Evolutionary conservation across 2,888 invertebrate genomes (phyloP).

Genomic region (Sericinus montela): DNA sequence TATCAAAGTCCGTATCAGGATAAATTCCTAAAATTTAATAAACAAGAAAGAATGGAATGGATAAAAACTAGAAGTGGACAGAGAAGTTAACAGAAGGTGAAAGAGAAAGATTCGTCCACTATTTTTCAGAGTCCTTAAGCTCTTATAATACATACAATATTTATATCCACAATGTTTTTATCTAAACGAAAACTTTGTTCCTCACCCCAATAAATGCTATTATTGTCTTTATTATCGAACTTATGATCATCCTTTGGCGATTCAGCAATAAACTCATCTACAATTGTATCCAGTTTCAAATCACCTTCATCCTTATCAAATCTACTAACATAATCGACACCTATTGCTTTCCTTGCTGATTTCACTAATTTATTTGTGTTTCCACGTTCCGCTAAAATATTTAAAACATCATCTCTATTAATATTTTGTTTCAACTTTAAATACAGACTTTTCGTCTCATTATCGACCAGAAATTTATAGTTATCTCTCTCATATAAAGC

Average conservation of each 20-base stretch:
- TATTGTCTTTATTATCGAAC: slow-evolving; percentile 32
- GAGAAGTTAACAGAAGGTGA: too few species aligned
- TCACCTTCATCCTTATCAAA: slow-evolving; percentile 27
- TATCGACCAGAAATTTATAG: slow-evolving; percentile 35
- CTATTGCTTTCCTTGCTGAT: slow-evolving; percentile 48
- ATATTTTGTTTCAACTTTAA: slow-evolving; percentile 58
- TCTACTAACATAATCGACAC: slow-evolving; percentile 23
- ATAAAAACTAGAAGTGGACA: too few species aligned
- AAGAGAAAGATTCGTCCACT: too few species aligned
- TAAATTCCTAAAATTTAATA: too few species aligned
- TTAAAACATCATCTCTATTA: slow-evolving; percentile 59
- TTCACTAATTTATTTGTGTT: slow-evolving; percentile 31
- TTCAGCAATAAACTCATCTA: slow-evolving; percentile 56
- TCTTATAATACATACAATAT: too few species aligned
- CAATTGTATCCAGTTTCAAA: slow-evolving; percentile 33
- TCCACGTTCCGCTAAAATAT: slow-evolving; percentile 39
- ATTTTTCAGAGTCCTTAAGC: too few species aligned
- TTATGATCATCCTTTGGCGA: slow-evolving; percentile 47
- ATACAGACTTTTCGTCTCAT: slow-evolving; percentile 49
- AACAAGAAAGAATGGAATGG: too few species aligned
- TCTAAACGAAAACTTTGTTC: too few species aligned
- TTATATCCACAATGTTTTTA: too few species aligned
- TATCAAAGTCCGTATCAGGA: too few species aligned
- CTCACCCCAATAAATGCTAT: slow-evolving; percentile 61
- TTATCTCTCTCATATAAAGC: slow-evolving; percentile 50